Evolutionary conservation across 2,113 vertebrate genomes (phyloP), one percentile per base, ranked within the genome.

Genomic region (Cavia aperea): DNA sequence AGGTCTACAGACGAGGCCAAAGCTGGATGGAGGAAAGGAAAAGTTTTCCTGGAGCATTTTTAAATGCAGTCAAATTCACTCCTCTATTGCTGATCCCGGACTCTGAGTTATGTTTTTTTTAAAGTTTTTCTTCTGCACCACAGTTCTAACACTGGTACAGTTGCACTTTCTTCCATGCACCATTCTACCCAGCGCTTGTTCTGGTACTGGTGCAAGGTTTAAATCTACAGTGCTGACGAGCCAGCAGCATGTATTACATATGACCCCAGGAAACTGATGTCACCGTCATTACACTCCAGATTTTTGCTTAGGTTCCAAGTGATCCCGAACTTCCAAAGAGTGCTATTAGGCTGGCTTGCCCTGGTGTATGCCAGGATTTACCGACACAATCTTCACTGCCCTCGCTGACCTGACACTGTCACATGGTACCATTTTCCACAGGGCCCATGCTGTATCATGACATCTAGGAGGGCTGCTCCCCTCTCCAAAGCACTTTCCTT

Each of bases 261-360:
- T 56, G 39, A 79, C 65, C 81, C 75, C 33, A n/a, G 77, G 23
- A 33, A 46, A 19, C 2, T 23, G 66, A 23, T 1, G n/a, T 29
- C 39, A 3, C 29, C 33, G 1, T 43, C 13, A 7, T 29, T 56
- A 24, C 0, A 36, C 2, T 2, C 7, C 2, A 39, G 33, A 15
- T 23, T 5, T 60, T 62, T 26, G 1, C 14, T 49, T 7, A 3
- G 1, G 5, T 2, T 2, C 2, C 33, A 26, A 54, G 68, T 29
- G 23, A 21, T 13, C 19, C 89, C 8, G 56, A 54, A 31, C 51
- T 33, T 54, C 21, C 14, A 16, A 31, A 14, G 16, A n/a, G 29
- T 2, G 2, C 19, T 5, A 7, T 21, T 46, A 23, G 49, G 56
- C 1, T 1, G 23, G 39, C 77, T 10, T 65, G 23, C 54, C 33